Base-by-base conservation (phyloP, 53 echinoderm and acorn worm genomes). In the Temnopleurus reevesii region DNA sequence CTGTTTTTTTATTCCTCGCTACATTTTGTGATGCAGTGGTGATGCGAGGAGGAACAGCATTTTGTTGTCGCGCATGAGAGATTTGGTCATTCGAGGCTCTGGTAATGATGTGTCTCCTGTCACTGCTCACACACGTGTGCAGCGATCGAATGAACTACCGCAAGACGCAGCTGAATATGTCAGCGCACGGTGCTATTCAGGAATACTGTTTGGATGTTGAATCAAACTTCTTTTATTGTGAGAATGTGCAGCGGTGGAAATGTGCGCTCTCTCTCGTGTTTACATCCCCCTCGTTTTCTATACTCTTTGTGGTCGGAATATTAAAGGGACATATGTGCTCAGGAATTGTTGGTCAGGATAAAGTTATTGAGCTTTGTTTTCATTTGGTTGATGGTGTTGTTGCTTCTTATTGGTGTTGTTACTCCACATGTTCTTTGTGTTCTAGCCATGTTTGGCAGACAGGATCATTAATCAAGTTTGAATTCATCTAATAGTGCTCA, bases 401-500 rank as follows among this genome's bases (percentile, higher is more conserved):
- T 41, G 36, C 71, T 41, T 71, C 41, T n/a, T 38, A 8, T 17
- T 1, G 71, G 38, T n/a, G 19, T 41, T 36, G 38, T 21, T n/a
- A n/a, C 71, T 13, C n/a, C n/a, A n/a, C n/a, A n/a, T n/a, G n/a
- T n/a, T n/a, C n/a, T n/a, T n/a, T n/a, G n/a, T n/a, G n/a, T n/a
- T n/a, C 36, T 38, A n/a, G 9, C 23, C 5, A n/a, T 71, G 2
- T 41, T n/a, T 9, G 38, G 8, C n/a, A 5, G 41, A 7, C 21
- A 38, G 19, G 38, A 41, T 18, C 41, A 8, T 71, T 38, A n/a
- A 38, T 36, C 71, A 38, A 41, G 38, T 71, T 71, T 71, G 71
- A 71, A 19, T 71, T 71, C 41, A 71, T 71, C 41, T 27, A 38
- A 41, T 71, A 71, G 36, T 71, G 71, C 41, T 71, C 71, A n/a